Conservation (phyloP, 2,888 invertebrate species). For the Nomada flava region DNA sequence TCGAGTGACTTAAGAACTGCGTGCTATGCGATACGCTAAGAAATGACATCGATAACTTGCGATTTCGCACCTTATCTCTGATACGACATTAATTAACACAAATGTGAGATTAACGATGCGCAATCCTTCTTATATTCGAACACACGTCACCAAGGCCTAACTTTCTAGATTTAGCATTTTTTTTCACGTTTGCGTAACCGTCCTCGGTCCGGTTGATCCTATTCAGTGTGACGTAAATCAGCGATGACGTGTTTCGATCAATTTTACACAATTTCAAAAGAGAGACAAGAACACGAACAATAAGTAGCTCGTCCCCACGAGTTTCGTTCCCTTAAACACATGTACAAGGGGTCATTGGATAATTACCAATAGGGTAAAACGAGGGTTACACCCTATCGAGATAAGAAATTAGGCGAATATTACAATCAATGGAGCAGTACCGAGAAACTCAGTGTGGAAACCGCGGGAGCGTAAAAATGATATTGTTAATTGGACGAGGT, state of each 20-base stretch:
- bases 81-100: slow-evolving; percentile 20
- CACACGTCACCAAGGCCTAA: background rate
- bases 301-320: slow-evolving; percentile 21
- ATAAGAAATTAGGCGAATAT: slow-evolving; percentile 12
- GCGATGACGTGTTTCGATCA: background rate
- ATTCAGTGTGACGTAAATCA: background rate
- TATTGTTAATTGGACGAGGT: background rate
- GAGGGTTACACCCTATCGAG: slow-evolving; percentile 37
- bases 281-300: slow-evolving; percentile 25
- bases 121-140: background rate
- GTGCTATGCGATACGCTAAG: background rate
- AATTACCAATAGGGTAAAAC: slow-evolving; percentile 32
- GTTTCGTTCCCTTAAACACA: slow-evolving; percentile 30
- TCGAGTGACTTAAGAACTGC: background rate
- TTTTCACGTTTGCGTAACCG: background rate
- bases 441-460: background rate
- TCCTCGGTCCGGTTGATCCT: background rate
- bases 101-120: slow-evolving; percentile 1
- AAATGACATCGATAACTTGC: slow-evolving; percentile 3
- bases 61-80: slow-evolving; percentile 17
- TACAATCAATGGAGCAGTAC: slow-evolving; percentile 12
- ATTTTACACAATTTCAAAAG: slow-evolving; percentile 22
- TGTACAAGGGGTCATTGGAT: slow-evolving; percentile 31
- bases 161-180: background rate
- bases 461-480: slow-evolving; percentile 3